These are phyloP conservation scores for Micrasema longulum DNA, from an alignment of 1,140 invertebrate genomes.

Conservation along the genomic window DNA sequence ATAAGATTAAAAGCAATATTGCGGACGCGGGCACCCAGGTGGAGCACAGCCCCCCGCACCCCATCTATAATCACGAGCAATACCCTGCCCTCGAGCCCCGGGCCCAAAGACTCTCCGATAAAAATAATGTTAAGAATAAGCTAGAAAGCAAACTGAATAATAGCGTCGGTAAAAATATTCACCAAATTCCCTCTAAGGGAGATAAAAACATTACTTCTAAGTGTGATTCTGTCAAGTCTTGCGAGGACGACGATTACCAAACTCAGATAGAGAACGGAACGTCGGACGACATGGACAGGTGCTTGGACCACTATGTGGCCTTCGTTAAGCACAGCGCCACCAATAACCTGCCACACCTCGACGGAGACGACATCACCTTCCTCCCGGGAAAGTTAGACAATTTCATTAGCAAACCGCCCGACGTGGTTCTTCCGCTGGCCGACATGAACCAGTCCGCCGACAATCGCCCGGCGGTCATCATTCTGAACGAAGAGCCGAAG, in stretches of 20 bases:
- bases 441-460: constrained; percentile 56
- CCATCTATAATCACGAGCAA: constrained; percentile 48
- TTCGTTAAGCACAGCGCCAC: constrained; percentile 39
- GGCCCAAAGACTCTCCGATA: constrained; percentile 37
- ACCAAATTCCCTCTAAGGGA: constrained; percentile 41
- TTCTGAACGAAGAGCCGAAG: constrained; percentile 69
- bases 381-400: constrained; percentile 39
- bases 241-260: background rate
- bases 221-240: constrained; percentile 23
- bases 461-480: constrained; percentile 72
- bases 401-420: constrained; percentile 49
- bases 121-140: constrained; percentile 34
- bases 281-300: background rate
- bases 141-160: constrained; percentile 25
- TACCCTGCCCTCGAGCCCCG: constrained; percentile 50
- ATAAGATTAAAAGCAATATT: constrained; percentile 44
- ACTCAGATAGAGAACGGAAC: background rate
- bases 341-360: constrained; percentile 14
- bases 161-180: constrained; percentile 34
- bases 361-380: constrained; percentile 13
- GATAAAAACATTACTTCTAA: constrained; percentile 34
- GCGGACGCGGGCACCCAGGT: constrained; percentile 30
- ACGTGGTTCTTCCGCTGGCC: constrained; percentile 50
- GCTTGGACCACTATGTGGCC: constrained; percentile 27
- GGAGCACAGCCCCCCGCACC: constrained; percentile 34